phyloP scores from a whole-genome alignment of 2,113 vertebrate genomes.

The Pterophyllum scalare region DNA sequence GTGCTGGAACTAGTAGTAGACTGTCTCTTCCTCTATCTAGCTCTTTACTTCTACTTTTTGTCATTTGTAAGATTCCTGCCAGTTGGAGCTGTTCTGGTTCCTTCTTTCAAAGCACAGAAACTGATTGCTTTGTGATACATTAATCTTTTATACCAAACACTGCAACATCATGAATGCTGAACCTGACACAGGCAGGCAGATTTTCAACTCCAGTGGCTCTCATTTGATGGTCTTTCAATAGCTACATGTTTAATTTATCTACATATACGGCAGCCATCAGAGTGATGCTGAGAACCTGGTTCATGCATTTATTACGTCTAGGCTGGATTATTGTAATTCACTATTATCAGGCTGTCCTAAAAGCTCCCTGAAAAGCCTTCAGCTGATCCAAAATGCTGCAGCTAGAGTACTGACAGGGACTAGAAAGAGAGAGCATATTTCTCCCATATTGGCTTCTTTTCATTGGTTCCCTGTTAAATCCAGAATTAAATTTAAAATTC shows the following conservation, averaged over 20 bases:
- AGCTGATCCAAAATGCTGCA: not conserved
- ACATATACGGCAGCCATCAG: not conserved
- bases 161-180: not conserved
- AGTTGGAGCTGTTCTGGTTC: not conserved
- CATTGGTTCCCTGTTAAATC: not conserved
- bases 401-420: not conserved
- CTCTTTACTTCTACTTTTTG: conserved; percentile 21
- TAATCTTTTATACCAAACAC: not conserved
- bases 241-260: not conserved
- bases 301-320: not conserved
- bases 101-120: not conserved
- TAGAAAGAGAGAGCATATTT: not conserved
- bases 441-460: not conserved
- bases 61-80: not conserved
- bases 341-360: not conserved
- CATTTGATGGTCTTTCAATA: not conserved
- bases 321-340: not conserved
- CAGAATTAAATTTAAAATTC: not conserved
- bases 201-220: not conserved
- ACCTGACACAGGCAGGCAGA: not conserved
- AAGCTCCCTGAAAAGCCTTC: not conserved
- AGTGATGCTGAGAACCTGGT: not conserved
- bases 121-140: not conserved
- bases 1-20: conserved; percentile 30
- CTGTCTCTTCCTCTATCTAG: conserved; percentile 30